Percentiles rank a stretch among this genome's conserved stretches.
Conservation (phyloP, 2,888 invertebrate species). For the Tridacna gigas region DNA sequence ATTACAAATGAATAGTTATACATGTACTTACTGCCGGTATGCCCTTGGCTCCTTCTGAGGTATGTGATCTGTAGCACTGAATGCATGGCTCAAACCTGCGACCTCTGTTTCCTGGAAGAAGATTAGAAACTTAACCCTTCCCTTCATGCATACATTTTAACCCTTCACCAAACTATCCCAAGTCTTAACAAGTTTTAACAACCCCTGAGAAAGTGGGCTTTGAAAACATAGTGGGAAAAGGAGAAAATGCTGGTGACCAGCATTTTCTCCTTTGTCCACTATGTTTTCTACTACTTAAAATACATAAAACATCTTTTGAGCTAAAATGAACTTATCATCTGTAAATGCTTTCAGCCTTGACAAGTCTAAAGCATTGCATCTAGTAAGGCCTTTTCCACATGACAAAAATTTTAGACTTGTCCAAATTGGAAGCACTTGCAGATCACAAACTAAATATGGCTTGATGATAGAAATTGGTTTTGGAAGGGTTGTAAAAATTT, state of each 20-base stretch:
- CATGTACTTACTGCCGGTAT: conserved; percentile 65
- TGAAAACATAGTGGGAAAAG: neutral
- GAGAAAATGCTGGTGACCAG: conserved; percentile 1
- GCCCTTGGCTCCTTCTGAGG: conserved; percentile 60
- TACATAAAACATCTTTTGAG: too few relatives aligned
- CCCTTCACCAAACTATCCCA: neutral
- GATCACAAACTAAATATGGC: too few relatives aligned
- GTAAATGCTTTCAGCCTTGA: too few relatives aligned
- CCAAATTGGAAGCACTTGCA: neutral
- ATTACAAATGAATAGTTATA: neutral
- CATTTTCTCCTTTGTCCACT: conserved; percentile 3
- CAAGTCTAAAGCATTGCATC: too few relatives aligned
- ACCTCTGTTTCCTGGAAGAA: conserved; percentile 22
- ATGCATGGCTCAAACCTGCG: conserved; percentile 42
- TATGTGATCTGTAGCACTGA: conserved; percentile 49
- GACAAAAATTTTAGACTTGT: neutral
- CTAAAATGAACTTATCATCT: too few relatives aligned
- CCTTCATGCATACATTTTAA: neutral
- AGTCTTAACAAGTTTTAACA: too few relatives aligned
- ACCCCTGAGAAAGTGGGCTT: neutral
- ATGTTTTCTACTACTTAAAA: too few relatives aligned
- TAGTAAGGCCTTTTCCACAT: too few relatives aligned
- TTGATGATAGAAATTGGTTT: too few relatives aligned
- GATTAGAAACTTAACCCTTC: neutral
- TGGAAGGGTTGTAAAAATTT: neutral